phyloP scores from a whole-genome alignment of 2,888 invertebrate genomes.

The Mesorhabditis sp. region DNA sequence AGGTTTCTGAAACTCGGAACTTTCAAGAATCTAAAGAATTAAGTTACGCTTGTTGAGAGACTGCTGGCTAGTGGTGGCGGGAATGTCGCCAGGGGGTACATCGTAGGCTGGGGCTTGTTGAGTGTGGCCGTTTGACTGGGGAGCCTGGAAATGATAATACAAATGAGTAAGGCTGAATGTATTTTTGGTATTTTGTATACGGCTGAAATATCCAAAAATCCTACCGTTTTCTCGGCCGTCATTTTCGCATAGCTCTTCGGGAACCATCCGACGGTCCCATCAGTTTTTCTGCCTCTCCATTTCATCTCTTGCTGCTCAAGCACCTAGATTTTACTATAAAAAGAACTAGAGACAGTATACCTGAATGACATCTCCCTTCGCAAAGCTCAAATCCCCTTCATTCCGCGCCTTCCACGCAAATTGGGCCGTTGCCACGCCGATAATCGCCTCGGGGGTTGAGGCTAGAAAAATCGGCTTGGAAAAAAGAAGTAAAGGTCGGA shows the following conservation, averaged over 20 bases:
- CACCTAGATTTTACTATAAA: conserved; percentile 53
- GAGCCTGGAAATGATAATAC: no score
- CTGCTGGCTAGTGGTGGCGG: neutral
- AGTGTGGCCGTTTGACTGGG: conserved; percentile 2
- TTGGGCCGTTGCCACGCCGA: conserved; percentile 42
- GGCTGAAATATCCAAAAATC: neutral
- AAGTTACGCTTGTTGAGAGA: neutral
- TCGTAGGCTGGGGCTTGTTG: neutral
- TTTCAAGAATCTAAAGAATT: neutral
- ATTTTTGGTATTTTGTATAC: neutral
- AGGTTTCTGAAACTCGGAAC: no score
- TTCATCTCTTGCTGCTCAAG: conserved; percentile 69
- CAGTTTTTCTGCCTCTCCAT: conserved; percentile 67
- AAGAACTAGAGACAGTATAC: conserved; percentile 13
- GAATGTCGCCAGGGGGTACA: neutral
- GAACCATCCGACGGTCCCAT: conserved; percentile 56
- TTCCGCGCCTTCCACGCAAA: conserved; percentile 68
- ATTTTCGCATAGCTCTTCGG: conserved; percentile 56
- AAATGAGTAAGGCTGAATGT: neutral
- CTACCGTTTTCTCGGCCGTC: conserved; percentile 11
- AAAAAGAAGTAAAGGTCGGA: neutral
- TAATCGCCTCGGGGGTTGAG: conserved; percentile 7
- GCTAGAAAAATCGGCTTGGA: conserved; percentile 1
- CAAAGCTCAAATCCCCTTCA: conserved; percentile 67
- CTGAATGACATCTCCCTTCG: conserved; percentile 67